phyloP scores from a whole-genome alignment of 2,113 vertebrate species.

The Pao palembangensis region DNA sequence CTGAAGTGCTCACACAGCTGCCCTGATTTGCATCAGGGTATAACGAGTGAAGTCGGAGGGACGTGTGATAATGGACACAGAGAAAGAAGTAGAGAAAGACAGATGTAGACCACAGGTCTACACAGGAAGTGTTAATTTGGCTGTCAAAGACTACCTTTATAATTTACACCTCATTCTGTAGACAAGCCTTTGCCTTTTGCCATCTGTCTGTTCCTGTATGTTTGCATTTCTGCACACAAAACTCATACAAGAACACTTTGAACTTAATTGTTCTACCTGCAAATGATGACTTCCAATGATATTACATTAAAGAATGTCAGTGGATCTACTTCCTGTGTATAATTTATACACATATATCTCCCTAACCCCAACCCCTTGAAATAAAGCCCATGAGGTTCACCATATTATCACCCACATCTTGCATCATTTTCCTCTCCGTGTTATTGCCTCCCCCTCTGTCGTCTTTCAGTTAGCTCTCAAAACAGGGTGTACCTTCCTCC shows the following conservation, averaged over 20 bases:
- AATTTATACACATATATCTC: not conserved
- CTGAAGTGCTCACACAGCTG: too few relatives aligned
- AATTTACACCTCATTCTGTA: conserved; percentile 56
- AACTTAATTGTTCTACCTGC: too few relatives aligned
- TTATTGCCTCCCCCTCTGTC: not conserved
- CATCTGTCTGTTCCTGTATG: too few relatives aligned
- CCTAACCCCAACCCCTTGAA: not conserved
- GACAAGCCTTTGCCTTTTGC: conserved; percentile 43
- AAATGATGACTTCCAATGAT: not conserved
- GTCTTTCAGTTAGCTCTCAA: too few relatives aligned
- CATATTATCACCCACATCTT: not conserved
- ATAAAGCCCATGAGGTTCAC: too few relatives aligned
- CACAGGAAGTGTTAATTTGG: conserved; percentile 58
- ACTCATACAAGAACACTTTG: not conserved
- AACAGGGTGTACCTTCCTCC: too few relatives aligned
- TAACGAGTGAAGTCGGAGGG: not conserved
- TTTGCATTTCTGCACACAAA: not conserved
- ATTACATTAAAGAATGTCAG: not conserved
- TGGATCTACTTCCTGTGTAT: too few relatives aligned
- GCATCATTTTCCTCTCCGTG: not conserved
- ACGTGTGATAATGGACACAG: not conserved
- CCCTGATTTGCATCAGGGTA: not conserved
- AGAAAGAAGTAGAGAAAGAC: not conserved
- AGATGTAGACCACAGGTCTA: conserved; percentile 10
- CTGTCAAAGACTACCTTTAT: conserved; percentile 48